Conservation (phyloP, 2,888 invertebrate species). For the Cyaniris semiargus region DNA sequence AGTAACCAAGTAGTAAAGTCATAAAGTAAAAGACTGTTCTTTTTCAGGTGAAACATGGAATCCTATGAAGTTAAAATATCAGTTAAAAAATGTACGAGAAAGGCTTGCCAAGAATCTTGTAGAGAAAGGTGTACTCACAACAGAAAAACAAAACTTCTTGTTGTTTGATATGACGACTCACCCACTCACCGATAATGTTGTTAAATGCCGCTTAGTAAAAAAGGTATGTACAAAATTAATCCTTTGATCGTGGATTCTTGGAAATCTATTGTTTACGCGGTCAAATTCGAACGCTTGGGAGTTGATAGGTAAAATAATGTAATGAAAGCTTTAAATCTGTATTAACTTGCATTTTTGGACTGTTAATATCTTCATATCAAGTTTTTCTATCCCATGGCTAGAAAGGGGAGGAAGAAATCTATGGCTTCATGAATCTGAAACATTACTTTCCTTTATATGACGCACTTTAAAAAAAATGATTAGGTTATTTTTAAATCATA, state of each 20-base stretch:
- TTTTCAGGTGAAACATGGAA: constrained; percentile 98
- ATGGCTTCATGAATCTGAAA: not conserved
- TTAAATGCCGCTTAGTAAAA: constrained; percentile 97
- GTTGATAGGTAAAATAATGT: no score
- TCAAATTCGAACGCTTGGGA: no score
- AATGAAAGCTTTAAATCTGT: no score
- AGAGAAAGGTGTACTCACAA: constrained; percentile 99
- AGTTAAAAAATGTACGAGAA: constrained; percentile 99
- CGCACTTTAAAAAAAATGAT: not conserved
- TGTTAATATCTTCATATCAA: no score
- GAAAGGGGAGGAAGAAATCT: no score
- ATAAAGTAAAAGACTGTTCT: not conserved
- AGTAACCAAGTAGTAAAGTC: not conserved
- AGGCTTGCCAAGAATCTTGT: constrained; percentile 99
- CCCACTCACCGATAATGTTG: constrained; percentile 96
- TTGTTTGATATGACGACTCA: constrained; percentile 99
- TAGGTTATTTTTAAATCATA: constrained; percentile 1
- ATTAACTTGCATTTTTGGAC: not conserved
- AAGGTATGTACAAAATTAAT: constrained; percentile 82
- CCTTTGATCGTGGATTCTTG: no score
- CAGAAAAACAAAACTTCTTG: constrained; percentile 99
- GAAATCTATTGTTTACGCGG: no score
- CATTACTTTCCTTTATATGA: not conserved
- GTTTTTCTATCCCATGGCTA: no score
- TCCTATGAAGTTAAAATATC: constrained; percentile 98